Percentiles rank a stretch among this genome's conserved stretches.
phyloP scores from a whole-genome alignment of 2,888 invertebrate species.

The Drosophila quinaria region DNA sequence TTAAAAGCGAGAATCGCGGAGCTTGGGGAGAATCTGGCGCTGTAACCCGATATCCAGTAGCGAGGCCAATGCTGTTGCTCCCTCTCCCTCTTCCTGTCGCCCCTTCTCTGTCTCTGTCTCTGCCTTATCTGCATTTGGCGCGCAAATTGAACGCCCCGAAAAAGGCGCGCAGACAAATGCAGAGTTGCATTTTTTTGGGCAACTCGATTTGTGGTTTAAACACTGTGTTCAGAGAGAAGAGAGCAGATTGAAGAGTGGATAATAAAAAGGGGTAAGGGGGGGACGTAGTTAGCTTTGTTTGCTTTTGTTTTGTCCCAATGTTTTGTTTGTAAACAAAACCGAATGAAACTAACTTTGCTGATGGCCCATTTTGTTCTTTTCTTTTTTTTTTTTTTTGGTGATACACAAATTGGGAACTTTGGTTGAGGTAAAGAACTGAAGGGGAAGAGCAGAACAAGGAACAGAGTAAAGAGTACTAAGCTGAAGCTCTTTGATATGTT shows the following conservation, averaged over 20 bases:
- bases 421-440: constrained; percentile 4
- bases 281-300: constrained; percentile 53
- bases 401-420: neutral
- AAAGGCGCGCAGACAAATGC: constrained; percentile 76
- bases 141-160: constrained; percentile 66
- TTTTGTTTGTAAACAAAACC: constrained; percentile 56
- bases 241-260: neutral
- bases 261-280: neutral
- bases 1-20: constrained; percentile 40
- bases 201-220: constrained; percentile 21
- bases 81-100: neutral
- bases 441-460: neutral
- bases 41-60: constrained; percentile 59
- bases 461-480: neutral
- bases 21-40: constrained; percentile 38
- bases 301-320: constrained; percentile 52
- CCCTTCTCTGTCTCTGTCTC: neutral
- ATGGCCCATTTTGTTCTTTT: constrained; percentile 56
- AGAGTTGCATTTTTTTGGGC: constrained; percentile 68
- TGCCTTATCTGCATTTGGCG: constrained; percentile 72
- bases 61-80: constrained; percentile 43
- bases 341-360: constrained; percentile 65
- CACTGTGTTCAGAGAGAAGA: neutral
- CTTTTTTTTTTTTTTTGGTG: constrained; percentile 1
- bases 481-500: neutral